Evolutionary conservation across 2,888 invertebrate genomes (phyloP).

Genomic region (Tetrapedia diversipes): DNA sequence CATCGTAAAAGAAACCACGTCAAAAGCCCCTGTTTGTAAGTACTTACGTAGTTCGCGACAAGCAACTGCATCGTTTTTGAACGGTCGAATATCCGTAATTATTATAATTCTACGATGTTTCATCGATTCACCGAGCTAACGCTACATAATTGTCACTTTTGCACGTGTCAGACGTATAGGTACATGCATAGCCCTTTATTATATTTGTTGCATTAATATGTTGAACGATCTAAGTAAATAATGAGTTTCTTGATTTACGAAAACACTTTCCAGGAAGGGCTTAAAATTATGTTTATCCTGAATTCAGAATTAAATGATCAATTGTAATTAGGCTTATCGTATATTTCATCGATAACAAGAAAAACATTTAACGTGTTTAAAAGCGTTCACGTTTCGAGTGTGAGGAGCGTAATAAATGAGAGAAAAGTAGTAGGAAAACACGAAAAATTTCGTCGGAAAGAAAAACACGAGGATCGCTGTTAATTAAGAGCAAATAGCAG

Average conservation of each 20-base stretch:
- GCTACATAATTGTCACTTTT: not conserved
- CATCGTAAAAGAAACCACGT: slow-evolving; percentile 37
- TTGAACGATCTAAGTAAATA: no score
- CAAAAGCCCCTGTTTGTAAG: slow-evolving; percentile 34
- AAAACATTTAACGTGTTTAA: not conserved
- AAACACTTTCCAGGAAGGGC: no score
- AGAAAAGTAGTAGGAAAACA: not conserved
- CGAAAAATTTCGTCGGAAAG: slow-evolving; percentile 15
- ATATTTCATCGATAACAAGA: not conserved
- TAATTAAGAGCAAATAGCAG: slow-evolving; percentile 50
- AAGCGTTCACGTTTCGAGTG: not conserved
- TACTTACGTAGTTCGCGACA: not conserved
- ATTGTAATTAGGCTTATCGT: no score
- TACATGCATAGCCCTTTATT: no score
- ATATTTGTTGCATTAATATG: no score
- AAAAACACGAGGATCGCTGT: slow-evolving; percentile 12
- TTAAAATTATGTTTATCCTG: no score
- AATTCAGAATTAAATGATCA: no score
- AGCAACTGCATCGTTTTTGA: not conserved
- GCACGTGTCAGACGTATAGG: not conserved
- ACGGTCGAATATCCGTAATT: slow-evolving; percentile 18
- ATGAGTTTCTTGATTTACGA: no score
- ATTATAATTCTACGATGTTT: not conserved
- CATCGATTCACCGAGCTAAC: not conserved
- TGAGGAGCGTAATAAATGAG: not conserved